Conservation (phyloP, 2,113 vertebrate species). For the Candoia aspera region DNA sequence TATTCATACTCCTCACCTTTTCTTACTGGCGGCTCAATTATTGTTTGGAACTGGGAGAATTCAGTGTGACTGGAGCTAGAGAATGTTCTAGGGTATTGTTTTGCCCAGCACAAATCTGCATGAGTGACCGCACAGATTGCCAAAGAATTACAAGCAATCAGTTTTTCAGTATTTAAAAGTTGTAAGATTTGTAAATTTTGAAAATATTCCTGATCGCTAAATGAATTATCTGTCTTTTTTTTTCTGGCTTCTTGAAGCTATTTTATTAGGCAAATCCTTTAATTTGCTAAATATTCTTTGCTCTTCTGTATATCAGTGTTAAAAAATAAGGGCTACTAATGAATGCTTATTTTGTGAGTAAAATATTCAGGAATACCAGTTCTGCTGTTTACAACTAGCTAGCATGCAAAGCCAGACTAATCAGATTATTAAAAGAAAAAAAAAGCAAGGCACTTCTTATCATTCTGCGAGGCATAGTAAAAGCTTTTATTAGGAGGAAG, state of each 20-base stretch:
- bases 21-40: neutral
- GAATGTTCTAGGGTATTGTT: neutral
- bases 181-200: constrained; percentile 1
- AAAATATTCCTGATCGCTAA: neutral
- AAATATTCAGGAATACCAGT: neutral
- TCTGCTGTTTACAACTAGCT: neutral
- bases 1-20: neutral
- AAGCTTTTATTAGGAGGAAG: constrained; percentile 11
- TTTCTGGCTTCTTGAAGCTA: neutral
- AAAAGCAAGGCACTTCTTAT: neutral
- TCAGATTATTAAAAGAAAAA: neutral
- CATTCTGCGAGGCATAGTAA: neutral
- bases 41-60: neutral
- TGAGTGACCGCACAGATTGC: neutral
- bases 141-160: neutral
- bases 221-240: neutral
- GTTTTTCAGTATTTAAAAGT: constrained; percentile 2
- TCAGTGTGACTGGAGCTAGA: neutral
- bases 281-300: neutral
- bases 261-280: neutral
- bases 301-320: neutral
- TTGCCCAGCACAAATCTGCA: neutral
- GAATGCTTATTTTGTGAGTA: neutral
- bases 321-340: neutral
- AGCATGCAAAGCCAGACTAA: neutral